These are phyloP conservation scores for Spea multiplicata DNA, from an alignment of 2,113 vertebrate genomes.

Conservation along the genomic window DNA sequence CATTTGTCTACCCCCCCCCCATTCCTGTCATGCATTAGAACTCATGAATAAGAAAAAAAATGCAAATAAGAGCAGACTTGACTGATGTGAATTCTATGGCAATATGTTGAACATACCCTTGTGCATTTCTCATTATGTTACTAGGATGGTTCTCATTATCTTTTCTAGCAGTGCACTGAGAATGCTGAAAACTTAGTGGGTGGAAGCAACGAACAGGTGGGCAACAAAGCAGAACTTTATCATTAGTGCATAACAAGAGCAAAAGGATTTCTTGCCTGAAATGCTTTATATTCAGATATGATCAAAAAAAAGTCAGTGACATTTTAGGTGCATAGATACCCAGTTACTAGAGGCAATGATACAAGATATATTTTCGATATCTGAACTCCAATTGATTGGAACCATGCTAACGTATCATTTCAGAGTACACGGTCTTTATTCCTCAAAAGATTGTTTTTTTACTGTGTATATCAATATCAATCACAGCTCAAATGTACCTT, in stretches of 20 bases:
- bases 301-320: slow-evolving; percentile 6
- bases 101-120: slow-evolving; percentile 7
- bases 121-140: slow-evolving; percentile 29
- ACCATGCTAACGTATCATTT: no score
- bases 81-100: slow-evolving; percentile 29
- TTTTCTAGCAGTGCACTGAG: slow-evolving; percentile 16
- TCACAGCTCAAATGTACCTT: no score
- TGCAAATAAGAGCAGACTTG: slow-evolving; percentile 32
- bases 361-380: neutral
- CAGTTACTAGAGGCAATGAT: neutral
- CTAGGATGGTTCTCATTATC: slow-evolving; percentile 38
- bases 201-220: slow-evolving; percentile 34
- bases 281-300: slow-evolving; percentile 12
- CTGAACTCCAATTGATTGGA: neutral
- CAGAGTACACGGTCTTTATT: no score
- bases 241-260: slow-evolving; percentile 19
- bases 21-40: slow-evolving; percentile 9
- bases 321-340: neutral
- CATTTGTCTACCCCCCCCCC: slow-evolving; percentile 25
- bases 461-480: no score
- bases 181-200: slow-evolving; percentile 31
- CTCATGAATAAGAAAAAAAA: slow-evolving; percentile 29
- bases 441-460: no score
- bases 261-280: slow-evolving; percentile 14
- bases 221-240: slow-evolving; percentile 28